phyloP scores from a whole-genome alignment of 2,113 vertebrate species.

The Strix uralensis region DNA sequence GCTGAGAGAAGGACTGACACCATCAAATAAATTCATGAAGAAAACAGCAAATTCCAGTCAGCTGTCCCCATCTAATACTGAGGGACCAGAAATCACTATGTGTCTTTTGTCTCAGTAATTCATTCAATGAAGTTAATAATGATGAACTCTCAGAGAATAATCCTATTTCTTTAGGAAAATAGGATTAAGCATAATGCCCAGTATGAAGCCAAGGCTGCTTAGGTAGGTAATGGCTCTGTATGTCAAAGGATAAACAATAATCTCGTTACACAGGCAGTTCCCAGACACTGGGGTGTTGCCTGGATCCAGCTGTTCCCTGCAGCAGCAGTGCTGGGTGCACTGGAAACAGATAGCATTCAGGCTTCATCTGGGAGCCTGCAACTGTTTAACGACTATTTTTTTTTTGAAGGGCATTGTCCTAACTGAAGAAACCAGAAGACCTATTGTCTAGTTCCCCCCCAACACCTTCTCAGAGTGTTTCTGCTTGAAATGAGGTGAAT shows the following conservation, averaged over 20 bases:
- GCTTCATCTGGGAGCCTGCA: not conserved
- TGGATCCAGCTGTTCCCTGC: not conserved
- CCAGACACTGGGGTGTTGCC: not conserved
- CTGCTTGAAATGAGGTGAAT: not conserved
- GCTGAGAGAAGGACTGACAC: not conserved
- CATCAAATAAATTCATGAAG: not conserved
- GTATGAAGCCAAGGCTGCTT: not conserved
- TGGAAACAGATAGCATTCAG: not conserved
- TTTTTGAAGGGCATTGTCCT: too few relatives aligned
- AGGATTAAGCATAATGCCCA: not conserved
- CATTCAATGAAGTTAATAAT: not conserved
- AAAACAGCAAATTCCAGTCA: not conserved
- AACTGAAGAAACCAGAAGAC: not conserved
- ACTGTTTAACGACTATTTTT: not conserved
- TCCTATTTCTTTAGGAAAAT: not conserved
- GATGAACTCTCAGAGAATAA: slow-evolving; percentile 4
- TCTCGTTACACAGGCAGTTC: not conserved
- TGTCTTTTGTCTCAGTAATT: not conserved
- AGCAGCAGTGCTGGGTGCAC: not conserved
- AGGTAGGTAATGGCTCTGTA: not conserved
- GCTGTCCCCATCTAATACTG: not conserved
- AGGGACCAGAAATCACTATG: not conserved
- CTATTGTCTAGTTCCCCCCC: not conserved
- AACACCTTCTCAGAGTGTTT: not conserved
- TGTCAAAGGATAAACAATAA: not conserved